phyloP scores from a whole-genome alignment of 2,113 vertebrate species.

The Emydura subglobosa region DNA sequence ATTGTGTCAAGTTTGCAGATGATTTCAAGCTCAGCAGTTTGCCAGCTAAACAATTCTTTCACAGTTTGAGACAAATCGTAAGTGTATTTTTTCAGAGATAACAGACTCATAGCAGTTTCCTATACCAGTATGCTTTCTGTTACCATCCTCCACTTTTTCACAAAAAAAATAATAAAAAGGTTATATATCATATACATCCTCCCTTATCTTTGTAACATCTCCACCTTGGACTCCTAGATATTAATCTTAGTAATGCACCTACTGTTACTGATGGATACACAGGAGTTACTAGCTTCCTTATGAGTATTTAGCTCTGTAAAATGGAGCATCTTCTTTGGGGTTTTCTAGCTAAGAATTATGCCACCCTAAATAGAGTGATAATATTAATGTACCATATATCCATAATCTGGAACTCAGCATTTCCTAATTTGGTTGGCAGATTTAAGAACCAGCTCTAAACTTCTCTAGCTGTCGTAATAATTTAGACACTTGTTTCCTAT shows the following conservation, averaged over 20 bases:
- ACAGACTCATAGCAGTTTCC: not conserved
- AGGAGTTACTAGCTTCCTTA: not conserved
- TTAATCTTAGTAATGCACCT: not conserved
- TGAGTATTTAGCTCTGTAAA: not conserved
- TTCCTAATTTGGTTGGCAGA: not conserved
- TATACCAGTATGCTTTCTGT: not conserved
- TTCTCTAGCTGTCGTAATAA: not conserved
- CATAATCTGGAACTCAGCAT: not conserved
- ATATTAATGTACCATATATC: not conserved
- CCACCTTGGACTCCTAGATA: not conserved
- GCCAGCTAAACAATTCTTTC: accelerated
- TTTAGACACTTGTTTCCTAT: not conserved
- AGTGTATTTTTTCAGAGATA: not conserved
- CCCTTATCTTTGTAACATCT: not conserved
- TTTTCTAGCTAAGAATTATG: not conserved
- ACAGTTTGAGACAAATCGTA: not conserved
- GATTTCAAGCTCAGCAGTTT: too few species aligned
- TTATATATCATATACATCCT: not conserved
- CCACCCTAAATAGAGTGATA: not conserved
- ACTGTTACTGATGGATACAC: not conserved
- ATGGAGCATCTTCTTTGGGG: not conserved
- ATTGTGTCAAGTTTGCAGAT: too few species aligned
- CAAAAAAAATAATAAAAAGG: not conserved
- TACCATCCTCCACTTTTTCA: not conserved
- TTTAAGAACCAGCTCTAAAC: not conserved